Evolutionary conservation across 1,140 invertebrate species (phyloP), one percentile per base, ranked within the genome.

Genomic region (Tetraneura akinire): DNA sequence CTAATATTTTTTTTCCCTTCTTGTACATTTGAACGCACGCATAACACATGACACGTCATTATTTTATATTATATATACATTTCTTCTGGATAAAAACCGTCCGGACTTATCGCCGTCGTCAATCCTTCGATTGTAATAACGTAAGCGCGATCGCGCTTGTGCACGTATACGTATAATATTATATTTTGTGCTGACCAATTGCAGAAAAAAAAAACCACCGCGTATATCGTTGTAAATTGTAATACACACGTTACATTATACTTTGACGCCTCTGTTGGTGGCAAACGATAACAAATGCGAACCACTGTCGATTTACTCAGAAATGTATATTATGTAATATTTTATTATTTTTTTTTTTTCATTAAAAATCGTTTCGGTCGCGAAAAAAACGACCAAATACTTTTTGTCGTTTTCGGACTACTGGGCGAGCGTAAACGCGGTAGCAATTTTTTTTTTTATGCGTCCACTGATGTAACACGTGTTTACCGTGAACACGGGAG

Each of bases 31-130:
- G 29, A 55, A 37, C 55, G 74, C 32, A n/a, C 51, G 42, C 74
- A 78, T 47, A 78, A 78, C 53, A 78, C 74, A 78, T 78, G 74
- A 78, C 74, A 78, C 74, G 74, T 78, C 74, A 78, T 78, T 78
- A 78, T 78, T 78, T 78, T 78, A 76, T 76, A 76, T 57, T 76
- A 47, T 78, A 62, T 37, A 73, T 73, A 71, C 32, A 8, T 70
- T 49, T 49, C 47, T 49, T 70, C 23, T 51, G 23, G 26, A 71
- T 71, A 71, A 71, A 71, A 71, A 71, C 68, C 3, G 68, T 21
- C 49, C 68, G 66, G 66, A 68, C n/a, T 68, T 68, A 68, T 68
- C 42, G 62, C n/a, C 29, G 64, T 66, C 57, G 62, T 71, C 68
- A 29, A 71, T 49, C 45, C 23, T 23, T 45, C 29, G 68, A 71